A percentile compares a stretch with the other conserved stretches of the same genome.
phyloP scores from a whole-genome alignment of 2,113 vertebrate species.

The Machaerirhynchus nigripectus region DNA sequence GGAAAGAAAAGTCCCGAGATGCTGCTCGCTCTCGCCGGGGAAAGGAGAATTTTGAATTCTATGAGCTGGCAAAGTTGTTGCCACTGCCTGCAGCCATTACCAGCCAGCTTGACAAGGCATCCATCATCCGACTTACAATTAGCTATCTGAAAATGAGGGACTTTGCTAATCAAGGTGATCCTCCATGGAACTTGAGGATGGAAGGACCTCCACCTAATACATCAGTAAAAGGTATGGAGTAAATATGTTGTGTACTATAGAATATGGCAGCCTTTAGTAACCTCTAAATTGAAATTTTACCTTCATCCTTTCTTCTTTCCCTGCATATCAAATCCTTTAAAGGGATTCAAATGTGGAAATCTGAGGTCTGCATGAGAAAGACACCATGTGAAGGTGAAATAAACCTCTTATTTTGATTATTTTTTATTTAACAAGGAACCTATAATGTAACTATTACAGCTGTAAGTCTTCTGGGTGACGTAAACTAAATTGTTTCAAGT shows the following conservation, averaged over 20 bases:
- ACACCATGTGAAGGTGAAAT: slow-evolving; percentile 83
- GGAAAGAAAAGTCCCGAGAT: slow-evolving; percentile 98
- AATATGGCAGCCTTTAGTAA: slow-evolving; percentile 46
- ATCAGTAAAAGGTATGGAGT: slow-evolving; percentile 93
- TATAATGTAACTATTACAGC: slow-evolving; percentile 30
- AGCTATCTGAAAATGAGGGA: slow-evolving; percentile 99
- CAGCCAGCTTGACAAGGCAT: slow-evolving; percentile 98
- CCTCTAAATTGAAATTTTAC: slow-evolving; percentile 71
- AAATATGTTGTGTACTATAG: slow-evolving; percentile 1
- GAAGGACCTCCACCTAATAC: slow-evolving; percentile 99
- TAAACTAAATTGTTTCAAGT: neutral
- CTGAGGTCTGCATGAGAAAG: slow-evolving; percentile 84
- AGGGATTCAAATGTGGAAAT: slow-evolving; percentile 84
- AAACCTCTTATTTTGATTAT: slow-evolving; percentile 74
- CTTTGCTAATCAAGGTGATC: slow-evolving; percentile 98
- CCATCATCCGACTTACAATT: slow-evolving; percentile 98
- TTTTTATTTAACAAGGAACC: slow-evolving; percentile 44
- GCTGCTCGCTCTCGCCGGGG: slow-evolving; percentile 95
- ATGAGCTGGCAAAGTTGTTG: slow-evolving; percentile 97
- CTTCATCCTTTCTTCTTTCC: slow-evolving; percentile 79
- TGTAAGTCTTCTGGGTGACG: neutral
- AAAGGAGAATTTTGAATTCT: slow-evolving; percentile 99
- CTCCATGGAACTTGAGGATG: slow-evolving; percentile 95
- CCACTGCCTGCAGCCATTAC: slow-evolving; percentile 98
- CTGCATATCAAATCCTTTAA: slow-evolving; percentile 85